These are phyloP conservation scores for Cistogaster globosa DNA, from an alignment of 2,888 invertebrate genomes.

Conservation along the genomic window DNA sequence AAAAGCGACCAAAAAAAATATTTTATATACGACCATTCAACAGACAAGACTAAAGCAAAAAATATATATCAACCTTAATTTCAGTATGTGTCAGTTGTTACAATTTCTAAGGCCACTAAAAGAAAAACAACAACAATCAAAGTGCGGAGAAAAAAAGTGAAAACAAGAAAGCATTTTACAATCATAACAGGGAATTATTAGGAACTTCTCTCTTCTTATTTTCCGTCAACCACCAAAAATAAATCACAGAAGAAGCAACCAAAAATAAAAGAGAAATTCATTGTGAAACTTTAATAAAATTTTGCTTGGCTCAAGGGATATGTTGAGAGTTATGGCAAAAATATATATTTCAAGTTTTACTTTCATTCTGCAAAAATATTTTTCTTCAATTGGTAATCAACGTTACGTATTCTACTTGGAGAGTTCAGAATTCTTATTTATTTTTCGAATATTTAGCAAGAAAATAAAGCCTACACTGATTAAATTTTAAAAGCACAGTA, in stretches of 20 bases:
- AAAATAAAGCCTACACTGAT: too few species aligned
- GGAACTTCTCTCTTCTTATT: not conserved
- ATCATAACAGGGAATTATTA: not conserved
- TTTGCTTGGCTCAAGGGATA: too few species aligned
- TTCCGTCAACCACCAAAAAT: not conserved
- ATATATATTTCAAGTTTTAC: too few species aligned
- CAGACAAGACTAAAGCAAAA: slow-evolving; percentile 19
- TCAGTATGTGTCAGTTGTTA: slow-evolving; percentile 36
- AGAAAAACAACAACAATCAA: not conserved
- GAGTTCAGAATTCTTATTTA: too few species aligned
- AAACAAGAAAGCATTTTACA: slow-evolving; percentile 29
- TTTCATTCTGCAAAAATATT: too few species aligned
- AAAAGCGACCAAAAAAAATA: not conserved
- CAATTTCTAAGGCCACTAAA: slow-evolving; percentile 10
- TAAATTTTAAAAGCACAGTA: too few species aligned
- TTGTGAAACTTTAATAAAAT: slow-evolving; percentile 8
- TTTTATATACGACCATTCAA: slow-evolving; percentile 29
- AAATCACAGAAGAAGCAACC: slow-evolving; percentile 22
- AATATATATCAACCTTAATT: slow-evolving; percentile 46
- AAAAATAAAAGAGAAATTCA: slow-evolving; percentile 13
- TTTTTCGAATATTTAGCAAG: too few species aligned
- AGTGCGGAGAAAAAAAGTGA: not conserved
- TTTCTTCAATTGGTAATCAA: too few species aligned
- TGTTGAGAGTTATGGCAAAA: too few species aligned
- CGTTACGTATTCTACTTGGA: too few species aligned